Evolutionary conservation across 1,140 invertebrate genomes (phyloP), one percentile per base, ranked within the genome.

Genomic region (Sitobion miscanthi): DNA sequence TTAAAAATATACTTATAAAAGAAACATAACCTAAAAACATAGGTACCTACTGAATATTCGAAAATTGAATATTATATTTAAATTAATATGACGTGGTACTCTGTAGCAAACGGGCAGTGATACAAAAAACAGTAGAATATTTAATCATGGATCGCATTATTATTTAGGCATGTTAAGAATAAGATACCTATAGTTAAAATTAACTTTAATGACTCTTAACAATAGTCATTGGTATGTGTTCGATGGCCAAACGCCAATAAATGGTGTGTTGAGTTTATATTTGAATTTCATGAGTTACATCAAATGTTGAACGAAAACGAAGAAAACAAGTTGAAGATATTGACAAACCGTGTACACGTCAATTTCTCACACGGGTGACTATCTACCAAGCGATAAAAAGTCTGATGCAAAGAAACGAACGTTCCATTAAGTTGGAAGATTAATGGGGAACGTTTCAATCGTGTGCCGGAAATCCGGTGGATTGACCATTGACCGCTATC

Each of bases 131-230:
- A 9, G 21, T 77, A 77, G 4, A 77, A 14, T 7, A n/a, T 69
- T 14, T 17, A n/a, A 4, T 77, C 0, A 6, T 45, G 9, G 20
- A 88, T 88, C 1, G 20, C 35, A 23, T 9, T 23, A 57, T 69
- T 69, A 69, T 35, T 69, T n/a, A n/a, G 25, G 38, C 14, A 45
- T 69, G 54, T 90, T 45, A 90, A 4, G 25, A 1, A 69, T 69
- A 45, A 45, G 11, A 69, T 90, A 90, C 89, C 89, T 90, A 35
- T 9, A 69, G 57, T 90, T 90, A 90, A 90, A 90, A 69, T 90
- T 90, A 90, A 90, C 89, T 90, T 90, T 90, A n/a, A 69, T 62
- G 57, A 47, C 25, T 45, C 23, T 90, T 69, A 90, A 90, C 89
- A 89, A 89, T 89, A 62, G 89, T 25, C 38, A 45, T 45, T 90